These are phyloP conservation scores for Dilophus febrilis DNA, from an alignment of 2,888 invertebrate genomes.

Conservation along the genomic window DNA sequence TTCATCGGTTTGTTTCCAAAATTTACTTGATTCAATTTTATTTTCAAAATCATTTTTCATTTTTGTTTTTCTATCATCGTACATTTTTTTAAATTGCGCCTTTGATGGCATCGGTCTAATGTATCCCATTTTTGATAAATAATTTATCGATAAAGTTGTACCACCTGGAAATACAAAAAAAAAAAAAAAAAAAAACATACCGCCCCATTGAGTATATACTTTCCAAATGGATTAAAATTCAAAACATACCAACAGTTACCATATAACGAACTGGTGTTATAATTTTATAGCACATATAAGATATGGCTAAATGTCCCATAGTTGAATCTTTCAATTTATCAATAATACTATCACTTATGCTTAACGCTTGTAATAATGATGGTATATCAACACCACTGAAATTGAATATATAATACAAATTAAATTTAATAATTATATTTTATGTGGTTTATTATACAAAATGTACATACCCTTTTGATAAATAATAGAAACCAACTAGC, in stretches of 20 bases:
- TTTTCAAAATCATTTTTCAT: background rate
- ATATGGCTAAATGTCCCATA: conserved; percentile 77
- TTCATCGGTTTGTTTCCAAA: no score
- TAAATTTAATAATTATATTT: background rate
- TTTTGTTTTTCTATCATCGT: conserved; percentile 32
- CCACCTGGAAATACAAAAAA: conserved; percentile 43
- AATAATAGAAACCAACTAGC: conserved; percentile 75
- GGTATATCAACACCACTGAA: conserved; percentile 83
- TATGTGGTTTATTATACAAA: background rate
- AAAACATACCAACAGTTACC: conserved; percentile 68
- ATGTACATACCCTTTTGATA: conserved; percentile 56
- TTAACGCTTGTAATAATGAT: conserved; percentile 53
- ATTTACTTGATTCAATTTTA: no score
- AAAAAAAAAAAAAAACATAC: no score
- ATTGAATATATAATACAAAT: conserved; percentile 6
- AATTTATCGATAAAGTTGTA: conserved; percentile 70
- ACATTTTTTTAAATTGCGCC: conserved; percentile 41
- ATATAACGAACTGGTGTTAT: conserved; percentile 80
- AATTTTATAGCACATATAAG: conserved; percentile 87
- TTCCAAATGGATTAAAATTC: no score
- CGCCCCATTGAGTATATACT: no score
- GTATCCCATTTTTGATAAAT: conserved; percentile 60
- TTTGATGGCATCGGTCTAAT: conserved; percentile 66
- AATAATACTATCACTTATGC: conserved; percentile 62
- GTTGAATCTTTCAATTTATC: conserved; percentile 58